Evolutionary conservation across 2,113 vertebrate species (phyloP), one percentile per base, ranked within the genome.

Genomic region (Notothenia coriiceps): DNA sequence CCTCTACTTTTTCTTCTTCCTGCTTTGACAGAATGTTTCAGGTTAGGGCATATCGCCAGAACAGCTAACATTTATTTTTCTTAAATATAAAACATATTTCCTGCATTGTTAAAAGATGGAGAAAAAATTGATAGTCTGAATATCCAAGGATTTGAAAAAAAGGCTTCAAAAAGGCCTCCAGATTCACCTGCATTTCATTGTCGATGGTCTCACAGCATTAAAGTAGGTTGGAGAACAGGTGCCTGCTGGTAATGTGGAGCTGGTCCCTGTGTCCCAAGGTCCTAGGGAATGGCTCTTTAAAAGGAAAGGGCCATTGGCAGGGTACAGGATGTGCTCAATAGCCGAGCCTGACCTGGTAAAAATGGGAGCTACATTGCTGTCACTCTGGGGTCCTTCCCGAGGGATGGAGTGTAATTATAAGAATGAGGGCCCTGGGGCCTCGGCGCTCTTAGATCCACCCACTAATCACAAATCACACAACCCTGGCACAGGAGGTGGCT

Each of bases 341-440:
- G 80, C 84, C 54, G 67, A 77, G 76, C 87, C 76, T 94, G 93
- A 94, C 94, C 94, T 91, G 93, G 92, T 95, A 94, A 94, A 94
- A 93, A 93, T 91, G 88, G 80, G 86, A 93, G 92, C 91, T 91
- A 63, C 70, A 52, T 68, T 57, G 66, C 92, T 83, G 90, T 93
- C 94, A 95, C 93, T 93, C 89, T 54, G 63, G 92, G 93, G 92
- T 91, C 79, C 75, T 46, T 94, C 94, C 92, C 93, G 52, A 73
- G 93, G 91, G 94, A 95, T 86, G 55, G 82, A 90, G 92, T 82
- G 89, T 94, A 96, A 96, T 96, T 95, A 96, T 92, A 88, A 92
- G 85, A 92, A 82, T 59, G 83, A 85, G 74, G 89, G 89, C 90
- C 95, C 93, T 70, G 73, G 90, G 93, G 93, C 91, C 90, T 90